These are phyloP conservation scores for Branchinecta lindahli DNA, from an alignment of 1,140 invertebrate genomes.

Conservation along the genomic window DNA sequence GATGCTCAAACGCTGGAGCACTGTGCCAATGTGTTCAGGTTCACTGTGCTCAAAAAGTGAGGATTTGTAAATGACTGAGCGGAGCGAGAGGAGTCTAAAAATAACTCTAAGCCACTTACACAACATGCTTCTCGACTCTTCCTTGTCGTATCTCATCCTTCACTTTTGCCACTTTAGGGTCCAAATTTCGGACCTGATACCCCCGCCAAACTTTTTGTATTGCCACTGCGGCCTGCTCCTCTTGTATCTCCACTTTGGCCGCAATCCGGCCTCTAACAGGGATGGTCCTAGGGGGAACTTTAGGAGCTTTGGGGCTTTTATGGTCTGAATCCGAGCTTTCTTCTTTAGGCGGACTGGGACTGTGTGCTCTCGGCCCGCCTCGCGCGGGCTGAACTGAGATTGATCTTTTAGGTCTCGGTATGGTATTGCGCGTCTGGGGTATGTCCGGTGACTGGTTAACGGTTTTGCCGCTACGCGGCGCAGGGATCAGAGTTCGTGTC, in stretches of 20 bases:
- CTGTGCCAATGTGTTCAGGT: too few species aligned
- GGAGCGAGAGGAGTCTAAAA: too few species aligned
- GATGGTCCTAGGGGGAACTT: slow-evolving; percentile 29
- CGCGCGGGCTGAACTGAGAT: slow-evolving; percentile 18
- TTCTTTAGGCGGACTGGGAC: neutral
- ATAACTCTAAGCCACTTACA: slow-evolving; percentile 39
- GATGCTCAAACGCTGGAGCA: too few species aligned
- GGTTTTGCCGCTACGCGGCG: neutral
- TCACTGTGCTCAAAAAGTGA: too few species aligned
- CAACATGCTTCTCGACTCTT: slow-evolving; percentile 67
- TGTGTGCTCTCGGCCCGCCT: neutral
- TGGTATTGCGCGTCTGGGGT: slow-evolving; percentile 18
- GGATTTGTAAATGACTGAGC: too few species aligned
- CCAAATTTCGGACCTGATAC: slow-evolving; percentile 58
- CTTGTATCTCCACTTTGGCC: slow-evolving; percentile 30
- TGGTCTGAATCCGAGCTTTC: neutral
- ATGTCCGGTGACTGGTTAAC: slow-evolving; percentile 12
- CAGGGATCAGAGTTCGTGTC: neutral
- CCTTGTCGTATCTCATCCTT: slow-evolving; percentile 60
- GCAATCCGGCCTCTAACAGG: slow-evolving; percentile 33
- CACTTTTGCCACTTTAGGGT: slow-evolving; percentile 51
- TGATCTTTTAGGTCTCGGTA: slow-evolving; percentile 20
- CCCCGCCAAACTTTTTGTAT: slow-evolving; percentile 81
- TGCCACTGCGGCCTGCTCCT: slow-evolving; percentile 46
- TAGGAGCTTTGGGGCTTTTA: neutral